phyloP scores from a whole-genome alignment of 1,140 invertebrate genomes.

The Drosophila sp. region DNA sequence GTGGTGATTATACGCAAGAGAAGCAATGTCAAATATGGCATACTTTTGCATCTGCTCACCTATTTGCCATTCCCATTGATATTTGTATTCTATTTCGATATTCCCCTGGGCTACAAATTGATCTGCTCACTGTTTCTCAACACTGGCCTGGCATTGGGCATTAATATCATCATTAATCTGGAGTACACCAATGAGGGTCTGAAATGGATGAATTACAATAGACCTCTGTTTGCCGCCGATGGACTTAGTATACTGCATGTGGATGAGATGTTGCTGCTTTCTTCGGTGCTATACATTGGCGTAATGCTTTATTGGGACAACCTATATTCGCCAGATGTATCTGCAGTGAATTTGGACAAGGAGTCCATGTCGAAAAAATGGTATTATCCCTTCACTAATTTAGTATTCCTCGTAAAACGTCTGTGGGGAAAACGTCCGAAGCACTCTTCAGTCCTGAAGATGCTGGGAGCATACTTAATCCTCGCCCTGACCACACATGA shows the following conservation, averaged over 20 bases:
- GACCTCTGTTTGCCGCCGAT: not conserved
- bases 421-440: not conserved
- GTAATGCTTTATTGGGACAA: not conserved
- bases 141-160: not conserved
- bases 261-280: not conserved
- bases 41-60: not conserved
- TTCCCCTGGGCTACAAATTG: not conserved
- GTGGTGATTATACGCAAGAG: not conserved
- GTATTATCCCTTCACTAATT: not conserved
- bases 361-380: not conserved
- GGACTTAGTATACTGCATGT: not conserved
- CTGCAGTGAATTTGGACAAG: not conserved
- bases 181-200: not conserved
- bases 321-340: constrained; percentile 1
- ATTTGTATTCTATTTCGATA: not conserved
- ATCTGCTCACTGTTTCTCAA: not conserved
- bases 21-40: constrained; percentile 1
- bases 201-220: not conserved
- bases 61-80: not conserved
- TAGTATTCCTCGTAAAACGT: not conserved
- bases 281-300: not conserved
- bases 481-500: not conserved
- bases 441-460: not conserved
- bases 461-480: not conserved
- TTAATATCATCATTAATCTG: not conserved